These are phyloP conservation scores for Musca vetustissima DNA, from an alignment of 1,140 invertebrate genomes.

Conservation along the genomic window DNA sequence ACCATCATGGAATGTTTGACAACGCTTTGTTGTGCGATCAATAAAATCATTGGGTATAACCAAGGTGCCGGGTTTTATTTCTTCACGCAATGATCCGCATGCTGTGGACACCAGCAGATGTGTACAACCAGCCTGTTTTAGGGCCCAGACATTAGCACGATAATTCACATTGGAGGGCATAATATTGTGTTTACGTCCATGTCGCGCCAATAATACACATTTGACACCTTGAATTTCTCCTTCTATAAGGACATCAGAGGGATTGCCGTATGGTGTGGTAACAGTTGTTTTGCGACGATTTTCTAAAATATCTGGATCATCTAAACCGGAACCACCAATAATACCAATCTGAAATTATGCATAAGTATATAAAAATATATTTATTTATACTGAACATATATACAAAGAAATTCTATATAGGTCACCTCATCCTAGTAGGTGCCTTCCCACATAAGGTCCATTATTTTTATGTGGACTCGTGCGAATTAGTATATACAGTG, in stretches of 20 bases:
- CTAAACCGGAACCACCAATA: conserved; percentile 91
- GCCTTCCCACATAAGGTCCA: no score
- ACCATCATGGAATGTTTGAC: conserved; percentile 90
- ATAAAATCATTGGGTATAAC: conserved; percentile 93
- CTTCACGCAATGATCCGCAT: conserved; percentile 83
- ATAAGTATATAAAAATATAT: no score
- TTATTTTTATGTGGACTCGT: no score
- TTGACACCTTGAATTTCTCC: conserved; percentile 70
- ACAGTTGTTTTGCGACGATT: conserved; percentile 66
- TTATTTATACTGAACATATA: no score
- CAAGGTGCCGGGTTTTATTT: conserved; percentile 85
- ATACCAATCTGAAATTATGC: conserved; percentile 86
- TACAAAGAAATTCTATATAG: no score
- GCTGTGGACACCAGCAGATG: conserved; percentile 76
- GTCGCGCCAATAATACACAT: conserved; percentile 85
- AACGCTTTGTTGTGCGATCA: conserved; percentile 77
- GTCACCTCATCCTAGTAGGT: no score
- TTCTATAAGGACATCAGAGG: conserved; percentile 78
- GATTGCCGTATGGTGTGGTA: conserved; percentile 81
- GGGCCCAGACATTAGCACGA: conserved; percentile 93
- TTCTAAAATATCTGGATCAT: conserved; percentile 81
- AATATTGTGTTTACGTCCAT: conserved; percentile 83
- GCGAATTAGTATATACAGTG: no score
- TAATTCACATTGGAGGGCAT: conserved; percentile 84
- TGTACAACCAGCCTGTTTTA: conserved; percentile 85